Evolutionary conservation across 2,113 vertebrate species (phyloP).

Genomic region (Nesoenas mayeri): DNA sequence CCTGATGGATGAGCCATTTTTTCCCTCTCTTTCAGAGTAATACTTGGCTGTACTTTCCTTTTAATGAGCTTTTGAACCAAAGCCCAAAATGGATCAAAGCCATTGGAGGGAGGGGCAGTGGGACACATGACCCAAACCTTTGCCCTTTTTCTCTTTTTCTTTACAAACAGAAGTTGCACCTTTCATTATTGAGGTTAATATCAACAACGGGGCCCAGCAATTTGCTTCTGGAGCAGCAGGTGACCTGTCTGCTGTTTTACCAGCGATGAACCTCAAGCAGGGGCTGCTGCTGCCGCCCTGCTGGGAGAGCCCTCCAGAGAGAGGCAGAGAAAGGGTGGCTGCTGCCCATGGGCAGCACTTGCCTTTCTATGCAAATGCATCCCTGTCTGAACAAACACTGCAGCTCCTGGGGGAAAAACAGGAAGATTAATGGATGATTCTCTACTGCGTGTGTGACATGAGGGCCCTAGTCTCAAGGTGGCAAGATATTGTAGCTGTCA

Average conservation of each 20-base stretch:
- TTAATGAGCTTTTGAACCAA: slow-evolving; percentile 68
- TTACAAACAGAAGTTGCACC: neutral
- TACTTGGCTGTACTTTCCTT: slow-evolving; percentile 57
- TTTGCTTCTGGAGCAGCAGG: neutral
- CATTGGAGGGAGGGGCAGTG: neutral
- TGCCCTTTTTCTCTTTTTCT: slow-evolving; percentile 9
- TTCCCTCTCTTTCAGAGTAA: slow-evolving; percentile 37
- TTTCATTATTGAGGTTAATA: neutral
- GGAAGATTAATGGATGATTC: slow-evolving; percentile 15
- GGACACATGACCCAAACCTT: neutral
- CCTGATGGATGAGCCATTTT: slow-evolving; percentile 38
- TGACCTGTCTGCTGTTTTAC: neutral
- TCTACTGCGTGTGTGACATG: neutral
- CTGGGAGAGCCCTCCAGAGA: neutral
- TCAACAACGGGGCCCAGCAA: neutral
- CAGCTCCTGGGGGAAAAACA: neutral
- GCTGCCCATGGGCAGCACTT: too few species aligned
- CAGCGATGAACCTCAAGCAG: neutral
- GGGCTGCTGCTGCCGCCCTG: neutral
- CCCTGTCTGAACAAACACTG: neutral
- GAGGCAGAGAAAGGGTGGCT: neutral
- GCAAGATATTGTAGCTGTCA: neutral
- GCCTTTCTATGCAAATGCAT: neutral
- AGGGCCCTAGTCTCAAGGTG: neutral
- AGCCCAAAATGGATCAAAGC: slow-evolving; percentile 58